Evolutionary conservation across 2,888 invertebrate species (phyloP).

Genomic region (Pseudanteris insignis): DNA sequence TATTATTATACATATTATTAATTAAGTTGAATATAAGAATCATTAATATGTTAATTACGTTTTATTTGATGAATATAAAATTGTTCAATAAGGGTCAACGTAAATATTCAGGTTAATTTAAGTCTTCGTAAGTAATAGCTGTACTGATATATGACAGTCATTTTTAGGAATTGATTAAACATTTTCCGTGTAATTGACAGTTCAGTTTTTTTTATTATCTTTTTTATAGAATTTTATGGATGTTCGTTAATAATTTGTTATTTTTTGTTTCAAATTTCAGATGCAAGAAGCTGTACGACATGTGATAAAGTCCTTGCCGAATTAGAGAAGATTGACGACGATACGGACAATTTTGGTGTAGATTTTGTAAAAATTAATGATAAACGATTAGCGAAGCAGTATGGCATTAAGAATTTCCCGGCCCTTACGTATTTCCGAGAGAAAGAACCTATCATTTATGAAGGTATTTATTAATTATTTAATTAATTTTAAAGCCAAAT

Average conservation of each 20-base stretch:
- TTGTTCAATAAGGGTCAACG: too few species aligned
- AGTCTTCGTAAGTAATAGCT: too few species aligned
- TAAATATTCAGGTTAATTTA: too few species aligned
- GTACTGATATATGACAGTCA: too few species aligned
- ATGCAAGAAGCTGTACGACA: conserved; percentile 90
- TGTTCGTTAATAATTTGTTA: neutral
- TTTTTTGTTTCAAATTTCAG: conserved; percentile 68
- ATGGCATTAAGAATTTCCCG: conserved; percentile 95
- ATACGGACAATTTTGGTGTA: conserved; percentile 92
- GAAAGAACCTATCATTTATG: conserved; percentile 95
- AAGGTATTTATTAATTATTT: conserved; percentile 73
- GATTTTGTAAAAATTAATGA: conserved; percentile 97
- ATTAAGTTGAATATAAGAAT: too few species aligned
- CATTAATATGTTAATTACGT: too few species aligned
- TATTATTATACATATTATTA: too few species aligned
- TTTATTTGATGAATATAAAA: too few species aligned
- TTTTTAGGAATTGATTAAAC: too few species aligned
- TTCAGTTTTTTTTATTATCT: too few species aligned
- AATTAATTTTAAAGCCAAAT: neutral
- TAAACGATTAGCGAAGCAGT: conserved; percentile 94
- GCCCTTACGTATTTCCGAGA: conserved; percentile 97
- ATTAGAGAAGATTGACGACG: conserved; percentile 94
- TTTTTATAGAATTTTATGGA: too few species aligned
- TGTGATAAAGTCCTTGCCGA: conserved; percentile 91
- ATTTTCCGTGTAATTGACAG: too few species aligned